These are phyloP conservation scores for Ahaetulla prasina DNA, from an alignment of 2,113 vertebrate genomes.

Conservation along the genomic window DNA sequence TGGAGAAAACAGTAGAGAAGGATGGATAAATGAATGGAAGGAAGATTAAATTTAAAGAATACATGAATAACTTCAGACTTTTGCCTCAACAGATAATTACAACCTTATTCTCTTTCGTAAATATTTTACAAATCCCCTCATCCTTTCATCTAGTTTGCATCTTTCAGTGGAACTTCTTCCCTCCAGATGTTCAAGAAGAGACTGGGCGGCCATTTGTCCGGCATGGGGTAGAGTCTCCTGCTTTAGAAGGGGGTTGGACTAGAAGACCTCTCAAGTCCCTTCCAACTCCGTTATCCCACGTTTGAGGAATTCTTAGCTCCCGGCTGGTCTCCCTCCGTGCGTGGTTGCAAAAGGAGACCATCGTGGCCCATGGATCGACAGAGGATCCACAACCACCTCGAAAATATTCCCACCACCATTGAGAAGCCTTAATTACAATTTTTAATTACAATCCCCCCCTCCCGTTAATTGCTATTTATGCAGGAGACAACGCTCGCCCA, in stretches of 20 bases:
- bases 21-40: no score
- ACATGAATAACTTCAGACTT: neutral
- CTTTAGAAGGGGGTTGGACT: neutral
- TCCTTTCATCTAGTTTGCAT: neutral
- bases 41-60: neutral
- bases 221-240: neutral
- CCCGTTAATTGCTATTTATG: slow-evolving; percentile 48
- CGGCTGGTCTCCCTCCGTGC: neutral
- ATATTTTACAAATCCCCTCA: neutral
- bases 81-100: neutral
- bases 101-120: neutral
- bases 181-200: neutral
- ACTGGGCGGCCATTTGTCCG: no score
- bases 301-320: neutral
- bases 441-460: neutral
- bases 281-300: neutral
- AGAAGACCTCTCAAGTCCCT: neutral
- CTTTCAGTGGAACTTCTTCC: neutral
- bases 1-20: no score
- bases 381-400: neutral
- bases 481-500: slow-evolving; percentile 23
- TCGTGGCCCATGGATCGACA: slow-evolving; percentile 16
- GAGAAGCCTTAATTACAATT: slow-evolving; percentile 47
- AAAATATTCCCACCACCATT: slow-evolving; percentile 10
- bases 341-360: neutral